Conservation (phyloP, 2,113 vertebrate species). For the Callipepla californica region DNA sequence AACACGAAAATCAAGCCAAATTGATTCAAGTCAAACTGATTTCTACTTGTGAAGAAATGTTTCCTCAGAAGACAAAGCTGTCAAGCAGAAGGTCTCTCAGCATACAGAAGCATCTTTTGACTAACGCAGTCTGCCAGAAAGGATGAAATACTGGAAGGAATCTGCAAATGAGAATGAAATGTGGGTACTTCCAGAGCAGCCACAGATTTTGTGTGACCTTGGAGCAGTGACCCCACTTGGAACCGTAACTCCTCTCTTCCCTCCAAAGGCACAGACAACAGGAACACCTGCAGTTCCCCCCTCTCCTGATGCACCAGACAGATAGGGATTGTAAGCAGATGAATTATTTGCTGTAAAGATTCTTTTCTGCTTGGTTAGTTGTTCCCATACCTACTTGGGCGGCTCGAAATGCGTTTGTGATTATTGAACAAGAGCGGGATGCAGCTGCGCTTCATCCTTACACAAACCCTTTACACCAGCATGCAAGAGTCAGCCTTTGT, state of each 20-base stretch:
- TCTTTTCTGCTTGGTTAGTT: conserved; percentile 18
- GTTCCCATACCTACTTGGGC: not conserved
- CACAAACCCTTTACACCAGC: not conserved
- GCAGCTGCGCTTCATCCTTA: conserved; percentile 13
- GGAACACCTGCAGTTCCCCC: not conserved
- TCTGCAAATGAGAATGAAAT: conserved; percentile 18
- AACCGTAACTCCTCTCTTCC: not conserved
- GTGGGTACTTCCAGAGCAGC: not conserved
- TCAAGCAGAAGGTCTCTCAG: not conserved
- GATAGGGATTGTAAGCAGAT: conserved; percentile 11
- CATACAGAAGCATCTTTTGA: not conserved
- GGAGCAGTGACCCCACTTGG: not conserved
- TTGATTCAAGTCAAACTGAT: not conserved
- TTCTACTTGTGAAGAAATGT: not conserved
- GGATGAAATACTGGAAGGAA: not conserved
- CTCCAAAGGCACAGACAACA: not conserved
- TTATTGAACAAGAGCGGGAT: conserved; percentile 33
- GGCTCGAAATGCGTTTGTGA: not conserved
- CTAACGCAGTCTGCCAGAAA: not conserved
- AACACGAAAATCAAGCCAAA: not conserved
- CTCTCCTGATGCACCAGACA: not conserved
- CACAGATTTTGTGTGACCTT: not conserved
- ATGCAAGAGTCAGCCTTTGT: conserved; percentile 12
- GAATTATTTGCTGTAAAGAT: conserved; percentile 19
- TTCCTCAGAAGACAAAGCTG: not conserved